These are phyloP conservation scores for Anoplophora glabripennis DNA, from an alignment of 1,140 invertebrate species.

Conservation along the genomic window DNA sequence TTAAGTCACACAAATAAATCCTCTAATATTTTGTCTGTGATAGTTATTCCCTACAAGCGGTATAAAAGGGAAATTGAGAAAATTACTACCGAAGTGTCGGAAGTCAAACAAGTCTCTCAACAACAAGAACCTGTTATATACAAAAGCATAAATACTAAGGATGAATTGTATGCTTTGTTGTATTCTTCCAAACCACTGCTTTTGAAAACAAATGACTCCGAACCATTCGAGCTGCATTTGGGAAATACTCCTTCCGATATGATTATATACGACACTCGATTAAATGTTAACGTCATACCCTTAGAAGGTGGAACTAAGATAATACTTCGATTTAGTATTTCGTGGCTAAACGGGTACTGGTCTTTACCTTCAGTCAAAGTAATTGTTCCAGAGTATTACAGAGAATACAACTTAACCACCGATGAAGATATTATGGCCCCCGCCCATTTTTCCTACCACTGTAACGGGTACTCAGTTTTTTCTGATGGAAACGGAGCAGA, in stretches of 20 bases:
- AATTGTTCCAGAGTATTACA: constrained; percentile 14
- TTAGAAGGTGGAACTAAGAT: constrained; percentile 34
- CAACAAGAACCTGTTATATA: constrained; percentile 32
- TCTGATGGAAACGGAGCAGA: constrained; percentile 30
- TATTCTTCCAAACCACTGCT: constrained; percentile 39
- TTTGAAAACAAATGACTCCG: constrained; percentile 27
- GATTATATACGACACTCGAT: constrained; percentile 29
- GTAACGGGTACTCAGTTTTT: constrained; percentile 46
- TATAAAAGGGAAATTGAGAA: constrained; percentile 8
- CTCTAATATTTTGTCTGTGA: constrained; percentile 26
- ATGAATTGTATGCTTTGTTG: constrained; percentile 31
- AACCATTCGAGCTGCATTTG: constrained; percentile 22
- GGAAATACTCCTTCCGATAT: constrained; percentile 23
- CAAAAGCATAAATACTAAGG: constrained; percentile 24
- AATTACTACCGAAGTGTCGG: neutral
- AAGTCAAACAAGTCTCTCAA: neutral
- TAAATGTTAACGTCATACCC: constrained; percentile 31
- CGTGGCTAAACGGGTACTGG: constrained; percentile 41
- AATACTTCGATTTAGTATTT: constrained; percentile 40
- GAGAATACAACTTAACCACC: constrained; percentile 31
- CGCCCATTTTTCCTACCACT: constrained; percentile 56
- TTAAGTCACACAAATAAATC: constrained; percentile 6
- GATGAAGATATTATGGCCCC: constrained; percentile 48
- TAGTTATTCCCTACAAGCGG: constrained; percentile 19
- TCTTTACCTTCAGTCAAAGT: constrained; percentile 36